Evolutionary conservation across 2,113 vertebrate species (phyloP).

Genomic region (Arenaria interpres): DNA sequence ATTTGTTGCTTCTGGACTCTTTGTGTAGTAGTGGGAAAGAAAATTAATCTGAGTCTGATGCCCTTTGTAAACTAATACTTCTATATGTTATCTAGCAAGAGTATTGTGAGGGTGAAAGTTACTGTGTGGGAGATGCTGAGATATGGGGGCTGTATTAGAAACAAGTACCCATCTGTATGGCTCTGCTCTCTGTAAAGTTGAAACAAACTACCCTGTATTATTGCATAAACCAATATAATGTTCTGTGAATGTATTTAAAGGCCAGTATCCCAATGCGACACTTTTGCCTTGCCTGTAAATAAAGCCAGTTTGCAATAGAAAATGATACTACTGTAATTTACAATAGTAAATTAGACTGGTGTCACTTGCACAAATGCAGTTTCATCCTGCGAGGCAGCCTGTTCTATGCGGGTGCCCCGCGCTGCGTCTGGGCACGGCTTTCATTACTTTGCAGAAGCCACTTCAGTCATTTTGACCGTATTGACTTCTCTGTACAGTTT

Average conservation of each 20-base stretch:
- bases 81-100: background rate
- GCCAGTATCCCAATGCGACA: accelerated
- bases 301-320: background rate
- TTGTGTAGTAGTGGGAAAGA: background rate
- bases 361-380: background rate
- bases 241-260: background rate
- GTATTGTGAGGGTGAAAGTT: background rate
- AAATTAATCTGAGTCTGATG: background rate
- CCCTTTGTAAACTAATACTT: background rate
- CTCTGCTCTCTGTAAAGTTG: background rate
- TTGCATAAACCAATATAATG: background rate
- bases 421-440: background rate
- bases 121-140: background rate
- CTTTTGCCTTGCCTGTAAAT: background rate
- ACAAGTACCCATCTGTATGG: background rate
- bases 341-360: background rate
- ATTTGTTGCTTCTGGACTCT: background rate
- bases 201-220: background rate
- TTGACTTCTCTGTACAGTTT: background rate
- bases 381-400: background rate
- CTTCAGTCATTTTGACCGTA: background rate
- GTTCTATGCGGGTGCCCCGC: accelerated
- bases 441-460: background rate
- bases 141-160: background rate
- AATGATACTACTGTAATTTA: background rate